These are phyloP conservation scores for Drosophila testacea DNA, from an alignment of 2,888 invertebrate species.

Conservation along the genomic window DNA sequence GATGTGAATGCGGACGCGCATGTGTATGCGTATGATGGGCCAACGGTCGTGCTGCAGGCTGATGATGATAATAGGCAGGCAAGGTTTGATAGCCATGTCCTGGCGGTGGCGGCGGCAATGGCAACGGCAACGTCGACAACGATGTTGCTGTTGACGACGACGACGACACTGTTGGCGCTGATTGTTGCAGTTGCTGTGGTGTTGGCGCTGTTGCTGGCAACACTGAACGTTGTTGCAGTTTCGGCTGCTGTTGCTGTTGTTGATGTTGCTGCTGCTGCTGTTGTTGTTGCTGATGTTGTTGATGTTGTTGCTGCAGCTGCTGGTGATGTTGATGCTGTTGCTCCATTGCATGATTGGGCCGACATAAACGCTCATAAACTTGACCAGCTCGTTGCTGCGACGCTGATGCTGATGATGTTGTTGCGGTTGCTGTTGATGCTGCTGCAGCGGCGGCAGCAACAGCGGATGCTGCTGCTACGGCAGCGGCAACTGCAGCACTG, in stretches of 20 bases:
- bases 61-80: constrained; percentile 53
- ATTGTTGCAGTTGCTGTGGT: constrained; percentile 1
- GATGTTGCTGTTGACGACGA: constrained; percentile 2
- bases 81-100: constrained; percentile 57
- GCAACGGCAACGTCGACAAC: constrained; percentile 23
- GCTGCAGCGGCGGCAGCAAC: constrained; percentile 40
- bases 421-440: constrained; percentile 19
- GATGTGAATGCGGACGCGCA: constrained; percentile 28
- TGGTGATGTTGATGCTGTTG: constrained; percentile 14
- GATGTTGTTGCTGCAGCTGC: constrained; percentile 9
- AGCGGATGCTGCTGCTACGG: constrained; percentile 57
- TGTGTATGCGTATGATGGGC: constrained; percentile 44
- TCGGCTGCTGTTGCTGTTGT: constrained; percentile 3
- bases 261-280: constrained; percentile 7
- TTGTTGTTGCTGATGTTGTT: constrained; percentile 2
- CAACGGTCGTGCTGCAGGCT: constrained; percentile 36
- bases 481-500: constrained; percentile 57
- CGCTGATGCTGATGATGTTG: constrained; percentile 44
- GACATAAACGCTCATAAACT: constrained; percentile 61
- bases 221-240: constrained; percentile 21
- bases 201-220: constrained; percentile 4
- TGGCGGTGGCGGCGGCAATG: constrained; percentile 6
- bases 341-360: constrained; percentile 41
- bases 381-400: constrained; percentile 28
- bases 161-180: constrained; percentile 28